phyloP scores from a whole-genome alignment of 2,113 vertebrate species.

The Corynorhinus townsendii region DNA sequence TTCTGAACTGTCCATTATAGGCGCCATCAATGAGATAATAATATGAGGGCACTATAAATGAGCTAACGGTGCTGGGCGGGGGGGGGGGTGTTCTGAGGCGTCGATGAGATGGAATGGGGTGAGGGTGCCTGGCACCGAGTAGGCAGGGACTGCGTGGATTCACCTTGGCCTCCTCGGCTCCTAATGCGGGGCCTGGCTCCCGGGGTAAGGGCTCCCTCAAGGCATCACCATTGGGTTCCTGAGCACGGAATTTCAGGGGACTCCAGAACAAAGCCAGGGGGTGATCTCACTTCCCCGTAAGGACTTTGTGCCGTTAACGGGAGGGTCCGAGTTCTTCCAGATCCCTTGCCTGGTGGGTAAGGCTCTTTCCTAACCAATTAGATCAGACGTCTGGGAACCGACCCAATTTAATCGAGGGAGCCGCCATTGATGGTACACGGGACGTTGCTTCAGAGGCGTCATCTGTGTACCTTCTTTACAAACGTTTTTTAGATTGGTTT shows the following conservation, averaged over 20 bases:
- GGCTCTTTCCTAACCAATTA: not conserved
- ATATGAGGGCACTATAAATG: not conserved
- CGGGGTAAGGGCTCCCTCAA: not conserved
- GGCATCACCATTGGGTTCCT: not conserved
- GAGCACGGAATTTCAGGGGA: not conserved
- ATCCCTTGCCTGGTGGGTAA: not conserved
- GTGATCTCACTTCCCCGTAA: not conserved
- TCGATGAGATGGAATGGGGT: not conserved
- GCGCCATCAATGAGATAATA: not conserved
- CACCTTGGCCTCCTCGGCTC: not conserved
- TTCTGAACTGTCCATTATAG: not conserved
- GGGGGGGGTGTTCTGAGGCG: not conserved
- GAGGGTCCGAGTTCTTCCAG: not conserved
- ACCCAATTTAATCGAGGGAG: not conserved
- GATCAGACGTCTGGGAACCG: not conserved
- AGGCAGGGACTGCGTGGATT: not conserved
- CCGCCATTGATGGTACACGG: not conserved
- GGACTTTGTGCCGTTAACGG: not conserved
- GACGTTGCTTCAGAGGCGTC: not conserved
- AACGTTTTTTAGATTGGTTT: no score
- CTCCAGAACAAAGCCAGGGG: not conserved
- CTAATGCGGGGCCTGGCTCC: not conserved
- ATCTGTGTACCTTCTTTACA: not conserved
- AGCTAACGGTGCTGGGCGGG: not conserved
- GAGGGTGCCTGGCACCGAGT: not conserved